Base-by-base conservation (phyloP, 2,888 invertebrate species). In the Chironomus riparius region DNA sequence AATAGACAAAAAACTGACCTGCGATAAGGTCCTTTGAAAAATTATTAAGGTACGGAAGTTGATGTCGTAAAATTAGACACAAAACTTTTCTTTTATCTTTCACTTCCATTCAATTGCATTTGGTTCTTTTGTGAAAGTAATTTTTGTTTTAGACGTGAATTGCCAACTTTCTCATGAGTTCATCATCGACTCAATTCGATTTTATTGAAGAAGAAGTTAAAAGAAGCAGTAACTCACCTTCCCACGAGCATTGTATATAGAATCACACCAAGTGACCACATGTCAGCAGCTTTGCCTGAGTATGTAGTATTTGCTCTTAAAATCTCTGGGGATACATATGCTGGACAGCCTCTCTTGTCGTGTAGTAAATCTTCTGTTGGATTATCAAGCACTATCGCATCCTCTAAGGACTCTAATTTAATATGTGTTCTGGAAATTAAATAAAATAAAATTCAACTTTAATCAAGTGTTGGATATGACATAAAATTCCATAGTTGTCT, bases 261-360 rank as follows among this genome's bases (percentile, higher is more conserved):
- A 80, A 96, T 92, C 79, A 97, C 95, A 38, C 97, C 97, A 62
- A 95, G 86, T 28, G 93, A 92, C 95, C 95, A 95, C 87, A 94
- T 91, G 84, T 95, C 95, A 5, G 94, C 93, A 0, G 94, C 92
- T 80, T 92, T 88, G 71, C 95, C 96, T 22, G 94, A 94, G 86
- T 95, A 95, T 78, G 90, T 89, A 79, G 88, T 88, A 78, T 90
- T 89, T 74, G 89, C 87, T 79, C 91, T 86, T 71, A 95, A 86
- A 80, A 96, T 95, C 86, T 97, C 97, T 10, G 97, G 97, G 78
- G 95, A 94, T 77, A 96, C 95, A 86, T 97, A 97, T 3, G 96
- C 96, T 15, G 96, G 97, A 85, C 96, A 96, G 47, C 96, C 95
- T 79, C 95, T 88, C 83, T 95, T 95, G 83, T 95, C 95, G 80